Base-by-base conservation (phyloP, 2,113 vertebrate genomes). In the Amblyornis subalaris region DNA sequence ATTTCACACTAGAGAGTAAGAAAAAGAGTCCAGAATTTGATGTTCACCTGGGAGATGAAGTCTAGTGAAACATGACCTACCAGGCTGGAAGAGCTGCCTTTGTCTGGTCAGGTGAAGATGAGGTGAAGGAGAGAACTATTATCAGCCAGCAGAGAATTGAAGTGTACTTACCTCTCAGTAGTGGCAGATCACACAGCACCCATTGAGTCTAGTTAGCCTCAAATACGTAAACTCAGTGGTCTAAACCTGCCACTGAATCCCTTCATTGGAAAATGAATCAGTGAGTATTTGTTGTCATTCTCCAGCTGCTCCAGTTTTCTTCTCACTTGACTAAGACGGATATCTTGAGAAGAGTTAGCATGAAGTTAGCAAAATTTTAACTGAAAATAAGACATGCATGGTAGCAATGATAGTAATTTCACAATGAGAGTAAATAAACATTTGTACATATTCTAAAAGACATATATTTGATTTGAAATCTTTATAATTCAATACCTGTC, bases 171-270 rank as follows among this genome's bases (percentile, higher is more conserved):
- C 21, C 44, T 62, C 53, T 69, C 65, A 22, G 21, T 33, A 64
- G 29, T 19, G 23, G 40, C 29, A 62, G n/a, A 26, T 77, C 26
- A 73, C 12, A 24, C 11, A 69, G 4, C 18, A 69, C 33, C 67
- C 10, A 9, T 2, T 53, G 31, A 36, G 64, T 33, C 5, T 5
- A 44, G 26, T 35, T 18, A 60, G 26, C 6, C 31, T 89, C 47
- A 48, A 38, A 33, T 12, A n/a, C 0, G 0, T 8, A 17, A 79
- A 60, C 29, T 64, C 45, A 45, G 23, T 40, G 12, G 19, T 50
- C 25, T 61, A 45, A 72, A 75, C 29, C 11, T 79, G 31, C 20
- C 21, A 14, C 16, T 76, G 48, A 40, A 89, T 47, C 7, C 5
- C 7, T 86, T 51, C 26, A 42, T 4, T 25, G 15, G 13, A 61